Conservation (phyloP, 2,797 vertebrate species). For the Paratrypauchen microcephalus region DNA sequence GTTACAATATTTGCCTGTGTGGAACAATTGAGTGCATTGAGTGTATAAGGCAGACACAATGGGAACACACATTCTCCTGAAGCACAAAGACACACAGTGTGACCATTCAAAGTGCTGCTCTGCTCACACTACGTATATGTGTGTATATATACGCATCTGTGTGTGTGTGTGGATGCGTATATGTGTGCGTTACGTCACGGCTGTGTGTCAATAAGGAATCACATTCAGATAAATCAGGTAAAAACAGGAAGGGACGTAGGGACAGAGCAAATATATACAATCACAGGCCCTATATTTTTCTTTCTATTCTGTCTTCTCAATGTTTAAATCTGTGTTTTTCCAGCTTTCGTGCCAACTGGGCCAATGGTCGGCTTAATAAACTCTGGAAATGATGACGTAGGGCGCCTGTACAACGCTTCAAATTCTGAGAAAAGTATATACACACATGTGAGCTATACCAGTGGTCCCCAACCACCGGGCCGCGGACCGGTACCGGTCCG, state of each 20-base stretch:
- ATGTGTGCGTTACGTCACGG: constrained; percentile 54
- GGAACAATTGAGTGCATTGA: constrained; percentile 74
- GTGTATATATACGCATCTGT: no score
- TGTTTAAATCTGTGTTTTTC: constrained; percentile 50
- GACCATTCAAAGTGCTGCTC: constrained; percentile 66
- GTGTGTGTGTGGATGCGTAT: constrained; percentile 31
- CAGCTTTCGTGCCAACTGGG: constrained; percentile 56
- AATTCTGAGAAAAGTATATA: constrained; percentile 26
- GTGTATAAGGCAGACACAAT: constrained; percentile 69
- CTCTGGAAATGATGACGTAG: constrained; percentile 65
- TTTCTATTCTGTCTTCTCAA: constrained; percentile 10
- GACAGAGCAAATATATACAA: neutral
- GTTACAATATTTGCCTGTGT: constrained; percentile 79
- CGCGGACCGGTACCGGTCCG: no score
- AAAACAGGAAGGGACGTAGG: neutral
- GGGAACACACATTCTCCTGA: constrained; percentile 58
- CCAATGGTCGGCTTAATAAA: constrained; percentile 52
- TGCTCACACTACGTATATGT: constrained; percentile 16
- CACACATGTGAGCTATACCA: neutral
- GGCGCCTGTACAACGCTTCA: constrained; percentile 25
- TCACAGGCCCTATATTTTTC: neutral
- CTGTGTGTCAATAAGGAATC: constrained; percentile 30
- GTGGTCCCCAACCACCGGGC: no score
- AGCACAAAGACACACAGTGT: constrained; percentile 69
- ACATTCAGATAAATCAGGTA: neutral